Evolutionary conservation across 2,888 invertebrate genomes (phyloP), one percentile per base, ranked within the genome.

Genomic region (Pediacus dermestoides): DNA sequence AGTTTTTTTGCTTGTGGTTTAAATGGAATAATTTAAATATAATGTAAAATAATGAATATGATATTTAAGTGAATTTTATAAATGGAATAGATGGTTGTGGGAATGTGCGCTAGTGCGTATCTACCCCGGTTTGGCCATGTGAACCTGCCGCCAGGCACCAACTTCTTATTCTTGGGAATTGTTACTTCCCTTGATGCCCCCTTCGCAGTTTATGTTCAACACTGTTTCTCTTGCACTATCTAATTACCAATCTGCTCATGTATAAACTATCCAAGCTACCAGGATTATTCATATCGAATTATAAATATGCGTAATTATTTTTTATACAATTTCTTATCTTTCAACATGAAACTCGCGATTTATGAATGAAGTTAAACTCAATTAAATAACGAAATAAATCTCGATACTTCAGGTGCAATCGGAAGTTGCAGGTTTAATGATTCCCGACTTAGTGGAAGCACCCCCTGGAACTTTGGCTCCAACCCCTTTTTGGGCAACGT

Each of bases 31-130:
- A 28, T 28, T 13, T 13, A 28, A 28, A 28, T 28, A 11, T 28
- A 28, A 28, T 13, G 14, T 28, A 28, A 28, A 28, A 28, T 28
- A 28, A 13, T 11, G 14, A 13, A 28, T 28, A 13, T 14, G 12
- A 28, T 28, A 28, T 28, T 28, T 14, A 28, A 28, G 28, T 28
- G 28, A 28, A 28, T 28, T 28, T 28, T 39, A 39, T 44, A 44
- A 47, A 39, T 39, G 31, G 43, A 49, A 47, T 44, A 50, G 46
- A 43, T 37, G n/a, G 43, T 39, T 55, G 58, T 55, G 56, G 57
- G 59, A 57, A 57, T 42, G 50, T 55, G 43, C 57, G 42, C 18
- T 42, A 42, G 47, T 49, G 53, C 55, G 50, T 55, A 39, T 46
- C 48, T 37, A 50, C 47, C 50, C 47, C 47, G 49, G 25, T 45